phyloP scores from a whole-genome alignment of 2,797 vertebrate species.

The Netta rufina region DNA sequence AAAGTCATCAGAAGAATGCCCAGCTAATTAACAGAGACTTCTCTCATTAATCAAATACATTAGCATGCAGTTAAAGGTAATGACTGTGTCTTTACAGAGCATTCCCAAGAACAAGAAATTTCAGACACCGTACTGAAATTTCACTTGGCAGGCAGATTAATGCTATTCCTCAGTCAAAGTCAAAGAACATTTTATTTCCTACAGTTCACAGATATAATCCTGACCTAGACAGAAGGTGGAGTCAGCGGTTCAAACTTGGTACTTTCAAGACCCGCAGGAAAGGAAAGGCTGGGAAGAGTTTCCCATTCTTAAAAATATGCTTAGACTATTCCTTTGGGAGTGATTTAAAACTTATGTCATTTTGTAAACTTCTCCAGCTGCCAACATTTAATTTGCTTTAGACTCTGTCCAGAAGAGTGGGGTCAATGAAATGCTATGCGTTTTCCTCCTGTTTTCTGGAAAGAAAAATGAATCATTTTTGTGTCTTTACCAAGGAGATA shows the following conservation, averaged over 20 bases:
- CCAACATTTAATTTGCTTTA: slow-evolving; percentile 50
- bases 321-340: slow-evolving; percentile 41
- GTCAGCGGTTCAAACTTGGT: neutral
- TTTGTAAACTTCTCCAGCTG: slow-evolving; percentile 54
- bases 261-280: neutral
- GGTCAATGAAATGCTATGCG: neutral
- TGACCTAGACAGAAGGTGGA: slow-evolving; percentile 44
- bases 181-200: neutral
- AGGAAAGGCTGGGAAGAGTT: slow-evolving; percentile 45
- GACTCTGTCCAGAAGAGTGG: slow-evolving; percentile 17
- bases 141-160: neutral
- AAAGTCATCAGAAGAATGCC: neutral
- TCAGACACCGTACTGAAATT: neutral
- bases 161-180: neutral
- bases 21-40: neutral
- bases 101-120: neutral
- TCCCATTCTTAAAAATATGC: slow-evolving; percentile 69
- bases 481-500: slow-evolving; percentile 49
- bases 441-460: slow-evolving; percentile 10
- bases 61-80: neutral
- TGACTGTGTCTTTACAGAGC: neutral
- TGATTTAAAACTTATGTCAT: slow-evolving; percentile 59
- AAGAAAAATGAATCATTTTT: slow-evolving; percentile 18
- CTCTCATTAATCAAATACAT: neutral
- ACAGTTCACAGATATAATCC: neutral